Evolutionary conservation across 2,113 vertebrate species (phyloP).

Genomic region (Calyptomena viridis): DNA sequence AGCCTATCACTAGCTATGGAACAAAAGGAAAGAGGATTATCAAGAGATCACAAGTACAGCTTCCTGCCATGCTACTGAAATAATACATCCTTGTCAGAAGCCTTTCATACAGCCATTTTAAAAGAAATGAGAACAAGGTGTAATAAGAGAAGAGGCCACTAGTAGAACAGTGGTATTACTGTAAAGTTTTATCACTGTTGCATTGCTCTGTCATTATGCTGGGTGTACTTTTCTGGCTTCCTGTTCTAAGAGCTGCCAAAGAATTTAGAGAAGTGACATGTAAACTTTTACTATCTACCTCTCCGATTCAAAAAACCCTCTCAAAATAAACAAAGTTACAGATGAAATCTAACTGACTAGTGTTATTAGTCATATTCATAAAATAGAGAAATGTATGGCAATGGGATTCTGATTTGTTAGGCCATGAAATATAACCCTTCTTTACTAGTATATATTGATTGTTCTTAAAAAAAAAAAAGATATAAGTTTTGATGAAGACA

Average conservation of each 20-base stretch:
- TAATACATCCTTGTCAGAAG: not conserved
- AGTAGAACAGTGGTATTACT: not conserved
- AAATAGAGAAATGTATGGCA: not conserved
- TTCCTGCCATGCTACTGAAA: not conserved
- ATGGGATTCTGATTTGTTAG: not conserved
- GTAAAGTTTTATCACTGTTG: not conserved
- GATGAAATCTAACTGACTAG: not conserved
- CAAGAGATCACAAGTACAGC: not conserved
- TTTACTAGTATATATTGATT: not conserved
- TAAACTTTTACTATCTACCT: not conserved
- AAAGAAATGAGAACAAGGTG: conserved; percentile 8
- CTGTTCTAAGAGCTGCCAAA: not conserved
- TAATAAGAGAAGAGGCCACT: not conserved
- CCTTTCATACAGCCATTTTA: not conserved
- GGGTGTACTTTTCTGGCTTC: not conserved
- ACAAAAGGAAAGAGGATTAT: conserved; percentile 2
- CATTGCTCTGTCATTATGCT: not conserved
- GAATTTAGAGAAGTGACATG: not conserved
- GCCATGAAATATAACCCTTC: not conserved
- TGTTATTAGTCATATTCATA: not conserved
- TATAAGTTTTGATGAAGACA: not conserved
- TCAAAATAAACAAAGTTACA: not conserved
- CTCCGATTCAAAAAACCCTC: not conserved
- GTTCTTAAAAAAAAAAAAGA: not conserved
- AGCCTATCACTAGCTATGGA: not conserved